These are phyloP conservation scores for Aleiodes alternator DNA, from an alignment of 2,888 invertebrate genomes.

Conservation along the genomic window DNA sequence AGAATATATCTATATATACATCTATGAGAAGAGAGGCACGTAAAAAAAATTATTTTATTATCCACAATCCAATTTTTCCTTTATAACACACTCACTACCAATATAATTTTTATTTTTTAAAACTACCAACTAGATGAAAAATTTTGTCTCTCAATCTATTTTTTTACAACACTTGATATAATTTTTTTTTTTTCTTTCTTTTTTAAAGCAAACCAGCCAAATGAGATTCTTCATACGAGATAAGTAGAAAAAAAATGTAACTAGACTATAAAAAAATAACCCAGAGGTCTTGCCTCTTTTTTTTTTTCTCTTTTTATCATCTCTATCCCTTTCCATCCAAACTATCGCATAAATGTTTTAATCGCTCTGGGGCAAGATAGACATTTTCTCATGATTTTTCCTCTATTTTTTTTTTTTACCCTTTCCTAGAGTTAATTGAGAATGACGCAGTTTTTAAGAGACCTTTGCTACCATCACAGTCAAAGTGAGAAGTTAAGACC, in stretches of 20 bases:
- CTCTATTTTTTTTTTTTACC: slow-evolving; percentile 19
- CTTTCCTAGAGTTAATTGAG: slow-evolving; percentile 31
- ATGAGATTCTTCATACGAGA: slow-evolving; percentile 26
- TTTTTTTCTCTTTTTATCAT: not conserved
- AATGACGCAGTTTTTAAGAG: slow-evolving; percentile 41
- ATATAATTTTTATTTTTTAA: no score
- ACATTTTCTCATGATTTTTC: slow-evolving; percentile 28
- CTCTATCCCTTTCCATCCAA: slow-evolving; percentile 25
- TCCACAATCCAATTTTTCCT: no score
- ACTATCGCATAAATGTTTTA: slow-evolving; percentile 40
- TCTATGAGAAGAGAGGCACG: no score
- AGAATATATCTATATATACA: no score
- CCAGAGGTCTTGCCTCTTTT: not conserved
- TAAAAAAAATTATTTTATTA: no score
- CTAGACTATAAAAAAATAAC: slow-evolving; percentile 12
- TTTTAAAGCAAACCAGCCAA: slow-evolving; percentile 27
- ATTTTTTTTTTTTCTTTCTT: slow-evolving; percentile 3
- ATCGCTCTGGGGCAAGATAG: slow-evolving; percentile 23
- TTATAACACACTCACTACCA: no score
- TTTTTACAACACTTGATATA: slow-evolving; percentile 26
- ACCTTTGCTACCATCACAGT: slow-evolving; percentile 28
- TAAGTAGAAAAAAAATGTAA: slow-evolving; percentile 5
- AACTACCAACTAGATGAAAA: no score
- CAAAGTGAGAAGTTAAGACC: slow-evolving; percentile 4
- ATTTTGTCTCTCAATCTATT: not conserved